These are phyloP conservation scores for Tapirus terrestris DNA, from an alignment of 2,113 vertebrate species.

Conservation along the genomic window DNA sequence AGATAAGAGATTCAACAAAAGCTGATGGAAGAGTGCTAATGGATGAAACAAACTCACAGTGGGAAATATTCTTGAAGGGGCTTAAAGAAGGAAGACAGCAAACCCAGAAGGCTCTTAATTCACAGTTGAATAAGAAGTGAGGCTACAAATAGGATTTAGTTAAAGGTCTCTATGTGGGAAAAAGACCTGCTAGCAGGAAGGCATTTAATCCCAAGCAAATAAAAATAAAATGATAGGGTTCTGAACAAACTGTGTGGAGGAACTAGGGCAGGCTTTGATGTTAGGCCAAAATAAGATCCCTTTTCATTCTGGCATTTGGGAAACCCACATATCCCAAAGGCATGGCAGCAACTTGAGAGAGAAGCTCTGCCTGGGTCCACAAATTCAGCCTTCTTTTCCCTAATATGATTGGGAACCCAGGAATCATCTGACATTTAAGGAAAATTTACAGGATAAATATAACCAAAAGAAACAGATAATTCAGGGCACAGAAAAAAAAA, in stretches of 20 bases:
- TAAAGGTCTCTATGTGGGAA: not conserved
- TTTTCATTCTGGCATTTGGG: not conserved
- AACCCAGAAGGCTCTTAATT: not conserved
- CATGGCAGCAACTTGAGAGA: not conserved
- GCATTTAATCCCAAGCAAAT: not conserved
- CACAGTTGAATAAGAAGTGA: not conserved
- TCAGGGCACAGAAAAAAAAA: not conserved
- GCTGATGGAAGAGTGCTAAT: not conserved
- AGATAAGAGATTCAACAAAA: not conserved
- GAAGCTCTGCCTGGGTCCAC: not conserved
- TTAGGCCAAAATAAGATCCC: slow-evolving; percentile 3
- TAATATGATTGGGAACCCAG: not conserved
- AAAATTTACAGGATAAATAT: not conserved
- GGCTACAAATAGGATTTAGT: not conserved
- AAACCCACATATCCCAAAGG: not conserved
- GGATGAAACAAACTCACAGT: not conserved
- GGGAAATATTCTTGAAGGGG: not conserved
- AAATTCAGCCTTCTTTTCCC: not conserved
- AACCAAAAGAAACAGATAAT: not conserved
- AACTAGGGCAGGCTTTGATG: not conserved
- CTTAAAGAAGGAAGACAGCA: not conserved
- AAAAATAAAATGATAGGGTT: not conserved
- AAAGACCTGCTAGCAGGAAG: not conserved
- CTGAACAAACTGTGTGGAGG: not conserved
- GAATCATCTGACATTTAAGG: not conserved